Evolutionary conservation across 2,888 invertebrate genomes (phyloP).

Genomic region (Diarsia mendica): DNA sequence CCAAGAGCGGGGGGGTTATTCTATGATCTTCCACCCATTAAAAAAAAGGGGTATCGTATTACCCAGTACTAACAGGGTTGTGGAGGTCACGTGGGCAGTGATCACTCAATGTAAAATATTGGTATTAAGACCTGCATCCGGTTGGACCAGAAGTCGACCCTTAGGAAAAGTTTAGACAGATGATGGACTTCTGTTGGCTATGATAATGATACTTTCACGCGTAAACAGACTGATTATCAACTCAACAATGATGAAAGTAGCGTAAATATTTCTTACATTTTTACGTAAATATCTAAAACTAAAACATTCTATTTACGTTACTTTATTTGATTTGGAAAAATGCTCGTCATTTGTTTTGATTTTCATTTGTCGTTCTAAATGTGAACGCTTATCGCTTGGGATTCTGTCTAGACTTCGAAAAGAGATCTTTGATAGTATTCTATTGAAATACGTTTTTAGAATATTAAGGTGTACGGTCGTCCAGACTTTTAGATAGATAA

Average conservation of each 20-base stretch:
- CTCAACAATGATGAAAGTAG: not conserved
- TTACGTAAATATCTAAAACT: slow-evolving; percentile 14
- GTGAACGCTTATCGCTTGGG: slow-evolving; percentile 25
- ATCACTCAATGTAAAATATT: too few species aligned
- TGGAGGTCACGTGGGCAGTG: too few species aligned
- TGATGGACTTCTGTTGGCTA: not conserved
- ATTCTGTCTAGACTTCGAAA: slow-evolving; percentile 24
- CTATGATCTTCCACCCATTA: too few species aligned
- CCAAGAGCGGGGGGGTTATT: too few species aligned
- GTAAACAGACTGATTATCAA: slow-evolving; percentile 24
- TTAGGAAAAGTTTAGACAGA: too few species aligned
- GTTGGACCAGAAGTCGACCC: too few species aligned
- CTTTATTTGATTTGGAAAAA: slow-evolving; percentile 18
- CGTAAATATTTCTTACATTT: slow-evolving; percentile 10
- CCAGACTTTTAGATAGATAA: not conserved
- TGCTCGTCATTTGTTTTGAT: slow-evolving; percentile 8
- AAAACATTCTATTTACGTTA: slow-evolving; percentile 25
- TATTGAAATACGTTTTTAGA: slow-evolving; percentile 10
- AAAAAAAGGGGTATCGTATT: too few species aligned
- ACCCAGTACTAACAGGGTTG: too few species aligned
- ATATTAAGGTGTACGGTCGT: slow-evolving; percentile 6
- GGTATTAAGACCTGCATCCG: too few species aligned
- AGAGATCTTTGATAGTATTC: slow-evolving; percentile 16
- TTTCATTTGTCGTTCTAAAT: slow-evolving; percentile 15
- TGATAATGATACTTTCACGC: not conserved